These are phyloP conservation scores for Stylophora pistillata DNA, from an alignment of 64 coral and sea anemone genomes.

Conservation along the genomic window DNA sequence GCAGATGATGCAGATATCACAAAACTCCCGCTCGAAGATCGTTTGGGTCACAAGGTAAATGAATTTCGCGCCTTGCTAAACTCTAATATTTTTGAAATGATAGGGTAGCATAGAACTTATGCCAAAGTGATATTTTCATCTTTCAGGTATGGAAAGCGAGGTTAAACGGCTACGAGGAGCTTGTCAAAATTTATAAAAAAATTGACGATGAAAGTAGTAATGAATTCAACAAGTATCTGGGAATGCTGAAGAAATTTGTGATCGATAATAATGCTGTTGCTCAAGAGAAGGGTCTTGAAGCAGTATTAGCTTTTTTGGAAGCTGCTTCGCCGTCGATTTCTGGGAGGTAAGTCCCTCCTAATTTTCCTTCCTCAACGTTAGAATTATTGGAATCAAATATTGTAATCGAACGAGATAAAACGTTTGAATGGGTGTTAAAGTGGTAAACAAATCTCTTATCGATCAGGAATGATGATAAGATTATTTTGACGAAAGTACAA, in stretches of 20 bases:
- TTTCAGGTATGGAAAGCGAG: conserved; percentile 98
- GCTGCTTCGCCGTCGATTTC: conserved; percentile 83
- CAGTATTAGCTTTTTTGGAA: conserved; percentile 79
- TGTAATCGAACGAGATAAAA: too few relatives aligned
- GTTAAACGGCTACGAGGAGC: conserved; percentile 93
- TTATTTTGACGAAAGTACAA: too few relatives aligned
- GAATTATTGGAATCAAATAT: too few relatives aligned
- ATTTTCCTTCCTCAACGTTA: not conserved
- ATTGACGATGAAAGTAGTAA: conserved; percentile 82
- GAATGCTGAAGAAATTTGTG: conserved; percentile 94
- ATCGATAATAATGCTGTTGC: conserved; percentile 96
- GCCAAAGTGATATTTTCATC: not conserved
- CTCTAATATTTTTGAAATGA: conserved; percentile 19
- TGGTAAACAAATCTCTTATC: too few relatives aligned
- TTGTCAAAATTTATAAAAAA: conserved; percentile 70
- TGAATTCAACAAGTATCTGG: conserved; percentile 90
- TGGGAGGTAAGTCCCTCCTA: conserved; percentile 70
- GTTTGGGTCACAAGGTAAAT: conserved; percentile 82
- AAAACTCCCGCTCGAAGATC: conserved; percentile 86
- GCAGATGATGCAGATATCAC: conserved; percentile 80
- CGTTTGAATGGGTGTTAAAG: too few relatives aligned
- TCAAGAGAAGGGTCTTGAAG: conserved; percentile 94
- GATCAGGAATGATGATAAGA: too few relatives aligned
- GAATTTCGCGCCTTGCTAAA: not conserved
- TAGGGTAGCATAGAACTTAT: not conserved